These are phyloP conservation scores for Chrysolina haemoptera DNA, from an alignment of 2,888 invertebrate species.

Conservation along the genomic window DNA sequence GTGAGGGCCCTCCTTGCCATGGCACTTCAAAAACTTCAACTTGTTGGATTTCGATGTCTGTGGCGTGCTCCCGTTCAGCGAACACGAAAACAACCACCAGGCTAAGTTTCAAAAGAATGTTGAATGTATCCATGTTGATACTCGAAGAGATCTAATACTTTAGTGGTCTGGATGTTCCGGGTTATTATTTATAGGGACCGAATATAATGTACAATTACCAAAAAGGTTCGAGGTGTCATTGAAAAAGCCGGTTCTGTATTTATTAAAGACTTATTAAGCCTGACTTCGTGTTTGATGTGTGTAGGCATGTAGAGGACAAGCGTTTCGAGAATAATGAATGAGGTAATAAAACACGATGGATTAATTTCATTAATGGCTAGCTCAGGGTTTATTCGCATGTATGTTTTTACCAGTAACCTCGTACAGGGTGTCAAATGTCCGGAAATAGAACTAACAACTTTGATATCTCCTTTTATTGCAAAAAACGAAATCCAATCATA, in stretches of 20 bases:
- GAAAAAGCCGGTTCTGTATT: constrained; percentile 1
- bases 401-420: not conserved
- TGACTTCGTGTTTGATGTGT: constrained; percentile 20
- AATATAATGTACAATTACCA: constrained; percentile 16
- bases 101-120: constrained; percentile 23
- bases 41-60: constrained; percentile 43
- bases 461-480: too few species aligned
- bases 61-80: constrained; percentile 34
- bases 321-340: constrained; percentile 37
- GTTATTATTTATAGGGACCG: constrained; percentile 18
- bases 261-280: constrained; percentile 30
- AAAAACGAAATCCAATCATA: too few species aligned
- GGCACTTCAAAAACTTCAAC: constrained; percentile 35
- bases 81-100: constrained; percentile 23
- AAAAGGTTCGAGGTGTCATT: constrained; percentile 35
- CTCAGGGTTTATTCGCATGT: not conserved
- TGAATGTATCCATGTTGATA: constrained; percentile 34
- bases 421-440: not conserved
- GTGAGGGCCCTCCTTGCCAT: constrained; percentile 24
- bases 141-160: constrained; percentile 22
- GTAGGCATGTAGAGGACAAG: constrained; percentile 43
- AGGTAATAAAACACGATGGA: constrained; percentile 31
- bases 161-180: constrained; percentile 9
- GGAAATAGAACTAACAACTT: too few species aligned
- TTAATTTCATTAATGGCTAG: constrained; percentile 26